A percentile compares a stretch with the other conserved stretches of the same genome.
Evolutionary conservation across 35 echinoderm and acorn worm species (phyloP).

Genomic region (Apostichopus californicus): DNA sequence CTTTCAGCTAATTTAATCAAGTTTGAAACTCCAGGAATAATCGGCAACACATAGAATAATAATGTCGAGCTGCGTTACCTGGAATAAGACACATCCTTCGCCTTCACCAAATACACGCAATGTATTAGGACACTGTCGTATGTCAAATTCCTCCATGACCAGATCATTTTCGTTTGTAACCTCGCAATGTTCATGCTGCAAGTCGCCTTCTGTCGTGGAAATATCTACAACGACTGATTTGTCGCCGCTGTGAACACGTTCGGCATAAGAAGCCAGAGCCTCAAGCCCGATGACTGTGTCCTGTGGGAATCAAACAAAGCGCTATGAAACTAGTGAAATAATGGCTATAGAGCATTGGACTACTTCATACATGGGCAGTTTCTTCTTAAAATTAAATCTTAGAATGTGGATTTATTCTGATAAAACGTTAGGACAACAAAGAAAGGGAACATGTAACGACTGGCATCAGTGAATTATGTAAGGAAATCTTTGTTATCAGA

Average conservation of each 20-base stretch:
- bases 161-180: slow-evolving; percentile 50
- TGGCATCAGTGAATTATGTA: too few relatives aligned
- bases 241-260: neutral
- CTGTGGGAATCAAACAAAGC: neutral
- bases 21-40: neutral
- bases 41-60: neutral
- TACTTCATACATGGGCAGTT: too few relatives aligned
- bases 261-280: slow-evolving; percentile 35
- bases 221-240: neutral
- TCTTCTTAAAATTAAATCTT: too few relatives aligned
- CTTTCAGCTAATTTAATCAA: neutral
- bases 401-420: too few relatives aligned
- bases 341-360: too few relatives aligned
- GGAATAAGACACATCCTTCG: slow-evolving; percentile 41
- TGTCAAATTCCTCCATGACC: slow-evolving; percentile 21
- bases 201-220: neutral
- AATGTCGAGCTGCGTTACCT: neutral
- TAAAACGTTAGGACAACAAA: too few relatives aligned
- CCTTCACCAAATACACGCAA: slow-evolving; percentile 8
- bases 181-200: neutral
- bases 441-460: too few relatives aligned
- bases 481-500: too few relatives aligned
- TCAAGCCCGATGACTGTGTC: slow-evolving; percentile 53
- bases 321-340: too few relatives aligned
- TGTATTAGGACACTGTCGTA: slow-evolving; percentile 32